Conservation (phyloP, 2,888 invertebrate genomes). For the Eilema caniola region DNA sequence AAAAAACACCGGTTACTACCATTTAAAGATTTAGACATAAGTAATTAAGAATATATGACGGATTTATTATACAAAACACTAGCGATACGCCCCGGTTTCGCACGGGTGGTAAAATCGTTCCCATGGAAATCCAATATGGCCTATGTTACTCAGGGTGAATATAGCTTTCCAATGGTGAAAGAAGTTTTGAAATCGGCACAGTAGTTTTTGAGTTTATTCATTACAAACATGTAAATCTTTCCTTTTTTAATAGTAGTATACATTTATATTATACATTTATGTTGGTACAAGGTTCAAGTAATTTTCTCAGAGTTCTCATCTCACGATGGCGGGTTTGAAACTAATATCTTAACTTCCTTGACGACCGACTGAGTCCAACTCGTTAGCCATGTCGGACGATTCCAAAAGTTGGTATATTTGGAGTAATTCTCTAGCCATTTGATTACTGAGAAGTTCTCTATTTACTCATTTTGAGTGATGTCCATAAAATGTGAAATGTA, state of each 20-base stretch:
- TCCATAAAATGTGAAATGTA: background rate
- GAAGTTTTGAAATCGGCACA: no score
- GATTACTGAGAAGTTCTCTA: background rate
- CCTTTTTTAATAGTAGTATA: no score
- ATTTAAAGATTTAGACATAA: slow-evolving; percentile 5
- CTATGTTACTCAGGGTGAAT: no score
- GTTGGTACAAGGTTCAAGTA: background rate
- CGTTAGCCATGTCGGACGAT: background rate
- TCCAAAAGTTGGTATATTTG: background rate
- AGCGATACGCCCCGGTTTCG: no score
- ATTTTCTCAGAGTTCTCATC: slow-evolving; percentile 2
- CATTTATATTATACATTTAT: background rate
- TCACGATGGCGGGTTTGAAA: slow-evolving; percentile 8
- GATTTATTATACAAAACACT: background rate
- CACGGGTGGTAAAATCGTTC: no score
- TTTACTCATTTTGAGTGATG: background rate
- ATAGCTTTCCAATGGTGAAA: no score
- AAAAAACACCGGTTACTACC: background rate
- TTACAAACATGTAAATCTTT: no score
- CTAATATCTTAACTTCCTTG: slow-evolving; percentile 29
- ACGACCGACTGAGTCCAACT: slow-evolving; percentile 5
- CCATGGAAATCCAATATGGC: no score
- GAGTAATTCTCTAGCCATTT: background rate
- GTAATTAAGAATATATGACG: slow-evolving; percentile 15
- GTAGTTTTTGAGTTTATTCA: no score